Base-by-base conservation (phyloP, 2,888 invertebrate species). In the Mystacides longicornis region DNA sequence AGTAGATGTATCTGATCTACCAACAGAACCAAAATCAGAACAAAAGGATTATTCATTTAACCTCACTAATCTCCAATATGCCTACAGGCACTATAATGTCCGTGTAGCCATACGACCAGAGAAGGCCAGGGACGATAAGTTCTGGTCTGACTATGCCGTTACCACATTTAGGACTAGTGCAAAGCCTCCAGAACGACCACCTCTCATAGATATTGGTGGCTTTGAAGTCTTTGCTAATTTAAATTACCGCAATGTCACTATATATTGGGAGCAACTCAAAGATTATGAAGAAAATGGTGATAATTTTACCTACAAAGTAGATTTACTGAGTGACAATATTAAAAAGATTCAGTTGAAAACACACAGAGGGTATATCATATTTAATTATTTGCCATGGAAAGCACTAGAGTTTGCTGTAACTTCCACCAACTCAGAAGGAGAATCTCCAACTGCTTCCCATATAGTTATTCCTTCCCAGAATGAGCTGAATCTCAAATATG, bases 221-320 rank as follows among this genome's bases (percentile, higher is more conserved):
- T 92, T 90, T 67, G 82, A 87, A 67, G 78, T 84, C 61, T 71
- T 73, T 71, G 69, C 69, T 51, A 77, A 69, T 64, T 72, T 76
- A 19, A 69, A 71, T 37, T 76, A 77, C 57, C 75, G 85, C 60
- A 78, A 82, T 52, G 74, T 89, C 43, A 82, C 82, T 67, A 72
- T 92, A 20, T 92, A 90, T 68, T 93, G 92, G 91, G 83, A 87
- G 66, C 80, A 85, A 61, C 78, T 92, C 51, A 80, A 81, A 19
- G 77, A 78, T 46, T 79, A 80, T 66, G 77, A 84, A 63, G 79
- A 85, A 64, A 89, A 89, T 65, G 92, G 90, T 19, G 80, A 81
- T 4, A 79, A 86, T 65, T 89, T 92, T 65, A 76, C 75, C 2
- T 92, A 92, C 66, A 73, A 76, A 61, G 78, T 89, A n/a, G 69